A percentile compares a stretch with the other conserved stretches of the same genome.
Conservation (phyloP, 2,888 invertebrate species). For the Apeira syringaria region DNA sequence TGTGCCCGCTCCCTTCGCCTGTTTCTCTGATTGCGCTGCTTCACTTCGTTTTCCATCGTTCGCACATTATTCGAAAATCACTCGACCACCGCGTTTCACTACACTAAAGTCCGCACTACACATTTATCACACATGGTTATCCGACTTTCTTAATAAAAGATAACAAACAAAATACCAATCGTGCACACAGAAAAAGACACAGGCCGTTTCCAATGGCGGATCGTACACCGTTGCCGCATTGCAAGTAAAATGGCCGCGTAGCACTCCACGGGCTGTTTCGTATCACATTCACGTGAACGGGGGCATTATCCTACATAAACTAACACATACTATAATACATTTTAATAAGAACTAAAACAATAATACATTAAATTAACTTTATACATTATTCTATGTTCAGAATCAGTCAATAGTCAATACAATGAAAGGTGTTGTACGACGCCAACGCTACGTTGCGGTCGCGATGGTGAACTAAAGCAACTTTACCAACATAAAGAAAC, state of each 20-base stretch:
- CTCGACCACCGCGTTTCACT: constrained; percentile 84
- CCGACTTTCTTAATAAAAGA: constrained; percentile 77
- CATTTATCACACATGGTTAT: constrained; percentile 81
- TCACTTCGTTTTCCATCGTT: constrained; percentile 93
- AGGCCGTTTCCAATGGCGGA: constrained; percentile 89
- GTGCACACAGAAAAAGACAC: constrained; percentile 86
- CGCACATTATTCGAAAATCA: constrained; percentile 84
- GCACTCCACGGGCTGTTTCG: constrained; percentile 80
- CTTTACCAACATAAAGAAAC: constrained; percentile 64
- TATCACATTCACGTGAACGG: constrained; percentile 81
- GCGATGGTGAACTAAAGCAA: constrained; percentile 81
- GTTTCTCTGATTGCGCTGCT: constrained; percentile 92
- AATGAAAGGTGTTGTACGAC: constrained; percentile 88
- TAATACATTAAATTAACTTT: constrained; percentile 86
- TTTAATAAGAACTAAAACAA: constrained; percentile 78
- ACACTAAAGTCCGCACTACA: constrained; percentile 83
- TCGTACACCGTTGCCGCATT: constrained; percentile 89
- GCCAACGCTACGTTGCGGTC: constrained; percentile 83
- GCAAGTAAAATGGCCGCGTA: constrained; percentile 89
- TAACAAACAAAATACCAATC: constrained; percentile 81
- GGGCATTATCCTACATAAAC: constrained; percentile 80
- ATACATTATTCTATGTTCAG: constrained; percentile 85
- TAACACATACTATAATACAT: constrained; percentile 76
- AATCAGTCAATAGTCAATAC: constrained; percentile 89
- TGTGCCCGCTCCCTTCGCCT: constrained; percentile 95